Base-by-base conservation (phyloP, 2,888 invertebrate species). In the Pseudolycoriella hygida region DNA sequence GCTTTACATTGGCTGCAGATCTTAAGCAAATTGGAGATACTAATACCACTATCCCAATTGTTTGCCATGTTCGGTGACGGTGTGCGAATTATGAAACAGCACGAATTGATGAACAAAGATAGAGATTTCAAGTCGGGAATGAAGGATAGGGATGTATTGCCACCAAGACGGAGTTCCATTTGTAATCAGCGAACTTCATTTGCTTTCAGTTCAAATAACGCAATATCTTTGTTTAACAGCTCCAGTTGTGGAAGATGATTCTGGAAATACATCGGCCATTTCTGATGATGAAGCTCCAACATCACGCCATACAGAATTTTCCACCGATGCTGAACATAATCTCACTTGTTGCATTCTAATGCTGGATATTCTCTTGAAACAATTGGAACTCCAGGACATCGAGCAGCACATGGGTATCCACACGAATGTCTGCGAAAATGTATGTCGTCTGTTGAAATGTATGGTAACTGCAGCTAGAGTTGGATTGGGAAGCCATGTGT, bases 281-380 rank as follows among this genome's bases (percentile, higher is more conserved):
- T 79, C 79, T 2, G 80, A 80, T 53, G 79, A 80, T 51, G 74
- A 77, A 57, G 72, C 71, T 3, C 73, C 73, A 2, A 68, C 70
- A 12, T 70, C 71, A 17, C 69, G 73, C 41, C 72, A 73, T 50
- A 73, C 75, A 48, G 79, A 80, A 56, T 81, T 80, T 46, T 78
- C 80, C 51, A 72, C 73, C 0, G 80, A 80, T 53, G 71, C 75
- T 14, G 81, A 81, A 56, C 68, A 80, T 44, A 88, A 90, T 61
- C 69, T 94, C n/a, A 86, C 87, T 1, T 94, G 94, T 58, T 96
- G 92, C 60, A 89, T 96, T 52, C 74, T 96, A 34, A 94, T 97
- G 92, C 68, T 97, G 50, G 97, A 98, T 59, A 83, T 96, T 53
- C 67, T 94, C 42, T 68, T 96, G 12, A 93, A 93, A 68, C 97